Evolutionary conservation across 2,797 vertebrate species (phyloP), one percentile per base, ranked within the genome.

Genomic region (Euthynnus affinis): DNA sequence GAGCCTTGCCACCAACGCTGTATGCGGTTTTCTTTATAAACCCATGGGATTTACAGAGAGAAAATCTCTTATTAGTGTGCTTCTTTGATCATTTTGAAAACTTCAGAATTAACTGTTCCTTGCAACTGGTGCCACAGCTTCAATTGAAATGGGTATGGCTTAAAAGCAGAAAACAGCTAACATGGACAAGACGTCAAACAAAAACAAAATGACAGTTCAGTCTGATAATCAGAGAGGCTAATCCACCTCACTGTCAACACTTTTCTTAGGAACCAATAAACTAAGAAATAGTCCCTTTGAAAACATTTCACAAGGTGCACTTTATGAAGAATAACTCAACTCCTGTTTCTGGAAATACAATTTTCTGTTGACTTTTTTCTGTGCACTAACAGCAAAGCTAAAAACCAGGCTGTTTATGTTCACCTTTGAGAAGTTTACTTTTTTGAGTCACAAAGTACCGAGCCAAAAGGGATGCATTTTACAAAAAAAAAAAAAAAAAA

Each of bases 361-460:
- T 23, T 55, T 55, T 4, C 13, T 42, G 37, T 10, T 37, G 37
- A 37, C 27, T 66, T 22, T 40, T 51, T 57, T 13, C 3, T n/a
- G 32, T 32, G 29, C 46, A 15, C 10, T 57, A n/a, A n/a, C n/a
- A n/a, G n/a, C n/a, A n/a, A 57, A 29, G 9, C 34, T 65, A 53
- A 74, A 73, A 77, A 46, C 34, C 63, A 48, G 10, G 4, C 29
- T 87, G 75, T 75, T 80, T 76, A 71, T 58, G 5, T 69, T 79
- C 23, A 72, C 48, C 14, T 73, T 46, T 40, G 15, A 42, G 48
- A 76, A 51, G 76, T 71, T 82, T 70, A 75, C 62, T 68, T 83
- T 46, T 59, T 74, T 40, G 2, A 48, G 9, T 46, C 14, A 57
- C 52, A 48, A 48, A 27, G 13, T 37, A 83, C 48, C 71, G 34